Evolutionary conservation across 2,113 vertebrate species (phyloP).

Genomic region (Microcebus murinus): DNA sequence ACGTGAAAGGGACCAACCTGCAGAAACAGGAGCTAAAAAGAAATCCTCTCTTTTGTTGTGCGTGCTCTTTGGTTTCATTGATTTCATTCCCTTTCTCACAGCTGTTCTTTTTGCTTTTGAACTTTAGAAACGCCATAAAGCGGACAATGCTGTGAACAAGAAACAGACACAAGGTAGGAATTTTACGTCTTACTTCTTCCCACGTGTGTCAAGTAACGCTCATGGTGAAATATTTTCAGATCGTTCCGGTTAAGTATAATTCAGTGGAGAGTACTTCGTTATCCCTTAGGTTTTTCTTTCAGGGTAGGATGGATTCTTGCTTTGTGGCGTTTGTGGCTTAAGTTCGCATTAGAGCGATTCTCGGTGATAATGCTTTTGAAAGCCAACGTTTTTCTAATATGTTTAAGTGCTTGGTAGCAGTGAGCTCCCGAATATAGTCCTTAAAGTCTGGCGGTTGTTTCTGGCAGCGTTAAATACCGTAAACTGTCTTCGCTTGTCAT

Average conservation of each 20-base stretch:
- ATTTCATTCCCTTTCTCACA: constrained; percentile 38
- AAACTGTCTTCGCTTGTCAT: not conserved
- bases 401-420: not conserved
- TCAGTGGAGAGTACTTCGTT: not conserved
- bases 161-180: constrained; percentile 97
- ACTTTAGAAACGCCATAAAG: constrained; percentile 97
- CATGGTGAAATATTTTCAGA: not conserved
- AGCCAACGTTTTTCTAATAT: constrained; percentile 39
- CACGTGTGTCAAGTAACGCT: not conserved
- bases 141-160: constrained; percentile 96
- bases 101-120: constrained; percentile 72
- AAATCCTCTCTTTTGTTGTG: not conserved
- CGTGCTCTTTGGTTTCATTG: not conserved
- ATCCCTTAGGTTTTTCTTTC: not conserved
- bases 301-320: not conserved
- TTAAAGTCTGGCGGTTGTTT: not conserved
- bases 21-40: not conserved
- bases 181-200: constrained; percentile 16
- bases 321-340: constrained; percentile 32
- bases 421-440: not conserved
- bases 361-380: constrained; percentile 7
- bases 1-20: not conserved
- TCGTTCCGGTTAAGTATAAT: not conserved
- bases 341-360: not conserved
- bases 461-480: not conserved